Evolutionary conservation across 1,140 invertebrate genomes (phyloP), one percentile per base, ranked within the genome.

Genomic region (Dendrolimus punctatus): DNA sequence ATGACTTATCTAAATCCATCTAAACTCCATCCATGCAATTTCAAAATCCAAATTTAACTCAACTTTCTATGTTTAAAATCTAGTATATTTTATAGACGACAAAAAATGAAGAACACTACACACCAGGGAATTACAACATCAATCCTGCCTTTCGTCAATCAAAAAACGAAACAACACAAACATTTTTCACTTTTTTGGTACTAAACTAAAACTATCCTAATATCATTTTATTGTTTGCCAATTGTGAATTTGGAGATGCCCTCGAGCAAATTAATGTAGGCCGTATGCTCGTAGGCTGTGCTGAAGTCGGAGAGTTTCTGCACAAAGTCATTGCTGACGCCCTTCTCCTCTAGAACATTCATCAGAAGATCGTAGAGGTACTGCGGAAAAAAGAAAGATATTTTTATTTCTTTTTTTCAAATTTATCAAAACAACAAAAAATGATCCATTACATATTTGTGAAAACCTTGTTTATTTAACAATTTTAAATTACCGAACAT

Each of bases 361-460:
- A 98, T 95, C 44, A 98, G 85, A 23, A 98, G 89, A 80, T 98
- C 97, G 75, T 98, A 98, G 37, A 99, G 85, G 74, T 96, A 96
- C 95, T 96, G 87, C 8, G 92, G 92, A 71, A 82, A n/a, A 63
- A 77, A 46, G 43, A 42, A 5, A 42, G n/a, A 5, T 23, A 23
- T 23, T 46, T 46, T n/a, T 46, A 46, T 8, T n/a, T 23, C 10
- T 23, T 7, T 2, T 46, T 8, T 8, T 45, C 6, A 47, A 47
- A 47, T 8, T 10, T 40, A 5, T 2, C 23, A 49, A 49, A 49
- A 51, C 5, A 4, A 45, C 43, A 9, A 23, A 23, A 23, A 23
- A 23, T 23, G 23, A 23, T 23, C 23, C n/a, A n/a, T n/a, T n/a
- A n/a, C n/a, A n/a, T n/a, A n/a, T n/a, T n/a, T n/a, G n/a, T n/a